A percentile compares a stretch with the other conserved stretches of the same genome.
These are phyloP conservation scores for Musca vetustissima DNA, from an alignment of 1,140 invertebrate genomes.

Conservation along the genomic window DNA sequence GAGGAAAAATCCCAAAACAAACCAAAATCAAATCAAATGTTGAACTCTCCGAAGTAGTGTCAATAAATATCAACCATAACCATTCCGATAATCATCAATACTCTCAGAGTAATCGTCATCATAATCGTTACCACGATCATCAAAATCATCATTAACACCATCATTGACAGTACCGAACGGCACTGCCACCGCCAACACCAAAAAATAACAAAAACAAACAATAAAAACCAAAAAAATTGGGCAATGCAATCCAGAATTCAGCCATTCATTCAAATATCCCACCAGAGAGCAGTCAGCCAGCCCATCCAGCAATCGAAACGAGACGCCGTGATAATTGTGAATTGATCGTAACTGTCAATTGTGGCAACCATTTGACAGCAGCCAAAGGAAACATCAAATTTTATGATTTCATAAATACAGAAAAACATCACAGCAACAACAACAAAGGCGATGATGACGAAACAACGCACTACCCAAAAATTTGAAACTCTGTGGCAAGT, in stretches of 20 bases:
- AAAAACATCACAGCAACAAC: not conserved
- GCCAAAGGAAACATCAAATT: constrained; percentile 50
- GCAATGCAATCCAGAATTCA: not conserved
- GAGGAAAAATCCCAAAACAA: not conserved
- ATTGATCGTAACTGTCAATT: constrained; percentile 24
- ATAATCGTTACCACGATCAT: constrained; percentile 51
- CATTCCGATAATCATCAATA: constrained; percentile 22
- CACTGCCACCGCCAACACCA: not conserved
- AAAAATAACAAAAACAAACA: not conserved
- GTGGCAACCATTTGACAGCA: not conserved
- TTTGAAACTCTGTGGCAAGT: not conserved
- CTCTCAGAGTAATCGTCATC: constrained; percentile 46
- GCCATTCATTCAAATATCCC: not conserved
- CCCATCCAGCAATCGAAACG: not conserved
- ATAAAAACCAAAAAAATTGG: not conserved
- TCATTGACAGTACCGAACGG: not conserved
- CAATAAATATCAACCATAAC: constrained; percentile 24
- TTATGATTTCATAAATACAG: constrained; percentile 55
- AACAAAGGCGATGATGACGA: not conserved
- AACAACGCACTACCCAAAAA: not conserved
- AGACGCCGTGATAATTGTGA: constrained; percentile 10
- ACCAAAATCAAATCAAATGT: not conserved
- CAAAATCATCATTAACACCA: constrained; percentile 53
- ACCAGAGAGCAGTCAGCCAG: not conserved
- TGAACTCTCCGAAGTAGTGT: not conserved